Percentiles rank a stretch among this genome's conserved stretches.
Conservation (phyloP, 2,797 vertebrate genomes). For the Erpetoichthys calabaricus region DNA sequence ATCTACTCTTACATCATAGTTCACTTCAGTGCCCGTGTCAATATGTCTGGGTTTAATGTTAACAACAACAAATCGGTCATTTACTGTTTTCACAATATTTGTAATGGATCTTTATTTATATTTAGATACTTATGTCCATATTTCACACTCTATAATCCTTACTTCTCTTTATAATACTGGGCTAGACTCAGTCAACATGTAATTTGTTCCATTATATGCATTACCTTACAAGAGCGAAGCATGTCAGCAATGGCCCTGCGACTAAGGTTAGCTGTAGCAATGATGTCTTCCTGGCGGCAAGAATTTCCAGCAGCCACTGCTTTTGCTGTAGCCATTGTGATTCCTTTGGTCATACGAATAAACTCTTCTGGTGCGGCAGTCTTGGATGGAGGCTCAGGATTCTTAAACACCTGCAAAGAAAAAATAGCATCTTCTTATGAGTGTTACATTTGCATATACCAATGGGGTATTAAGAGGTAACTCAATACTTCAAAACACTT, state of each 20-base stretch:
- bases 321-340: slow-evolving; percentile 95
- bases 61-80: too few species aligned
- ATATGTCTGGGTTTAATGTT: too few species aligned
- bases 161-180: not conserved
- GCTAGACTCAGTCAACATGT: not conserved
- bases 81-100: too few species aligned
- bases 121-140: too few species aligned
- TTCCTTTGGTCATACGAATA: slow-evolving; percentile 95
- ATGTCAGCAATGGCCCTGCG: slow-evolving; percentile 86
- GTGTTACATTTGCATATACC: too few species aligned
- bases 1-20: too few species aligned
- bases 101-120: too few species aligned
- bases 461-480: too few species aligned
- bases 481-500: too few species aligned
- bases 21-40: too few species aligned
- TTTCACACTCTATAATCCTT: not conserved
- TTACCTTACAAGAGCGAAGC: slow-evolving; percentile 88
- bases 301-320: slow-evolving; percentile 94
- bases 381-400: slow-evolving; percentile 69
- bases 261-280: slow-evolving; percentile 89
- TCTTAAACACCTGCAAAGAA: slow-evolving; percentile 69
- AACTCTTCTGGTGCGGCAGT: slow-evolving; percentile 90
- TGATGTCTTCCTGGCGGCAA: slow-evolving; percentile 88
- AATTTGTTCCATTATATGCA: slow-evolving; percentile 11
- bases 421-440: not conserved